A percentile compares a stretch with the other conserved stretches of the same genome.
Evolutionary conservation across 2,888 invertebrate species (phyloP).

Genomic region (Netelia virgata): DNA sequence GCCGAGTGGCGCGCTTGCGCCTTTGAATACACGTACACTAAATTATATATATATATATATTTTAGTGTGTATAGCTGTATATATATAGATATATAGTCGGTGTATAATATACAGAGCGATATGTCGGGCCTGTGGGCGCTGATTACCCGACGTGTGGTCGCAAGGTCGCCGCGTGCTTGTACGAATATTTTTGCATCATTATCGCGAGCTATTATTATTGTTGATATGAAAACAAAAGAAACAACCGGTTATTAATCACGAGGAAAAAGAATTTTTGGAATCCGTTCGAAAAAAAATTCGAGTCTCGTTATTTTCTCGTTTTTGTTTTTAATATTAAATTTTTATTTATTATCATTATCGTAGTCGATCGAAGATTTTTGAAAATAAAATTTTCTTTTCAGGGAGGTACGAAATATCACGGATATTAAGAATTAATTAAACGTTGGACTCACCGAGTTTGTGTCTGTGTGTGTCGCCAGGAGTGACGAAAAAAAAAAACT

Average conservation of each 20-base stretch:
- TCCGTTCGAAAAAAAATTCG: no score
- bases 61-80: background rate
- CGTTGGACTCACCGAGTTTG: background rate
- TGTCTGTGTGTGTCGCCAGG: no score
- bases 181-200: background rate
- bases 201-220: background rate
- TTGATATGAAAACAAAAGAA: background rate
- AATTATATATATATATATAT: background rate
- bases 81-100: background rate
- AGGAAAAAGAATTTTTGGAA: no score
- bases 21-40: background rate
- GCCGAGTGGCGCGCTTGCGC: background rate
- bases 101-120: background rate
- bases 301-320: no score
- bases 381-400: no score
- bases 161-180: constrained; percentile 65
- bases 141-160: constrained; percentile 40
- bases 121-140: constrained; percentile 10
- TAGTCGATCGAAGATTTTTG: no score
- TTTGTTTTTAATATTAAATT: no score
- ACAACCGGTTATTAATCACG: background rate
- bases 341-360: no score
- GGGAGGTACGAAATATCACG: no score
- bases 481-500: background rate
- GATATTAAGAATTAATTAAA: no score